A percentile compares a stretch with the other conserved stretches of the same genome.
phyloP scores from a whole-genome alignment of 2,113 vertebrate genomes.

The Cynopterus brachyotis region DNA sequence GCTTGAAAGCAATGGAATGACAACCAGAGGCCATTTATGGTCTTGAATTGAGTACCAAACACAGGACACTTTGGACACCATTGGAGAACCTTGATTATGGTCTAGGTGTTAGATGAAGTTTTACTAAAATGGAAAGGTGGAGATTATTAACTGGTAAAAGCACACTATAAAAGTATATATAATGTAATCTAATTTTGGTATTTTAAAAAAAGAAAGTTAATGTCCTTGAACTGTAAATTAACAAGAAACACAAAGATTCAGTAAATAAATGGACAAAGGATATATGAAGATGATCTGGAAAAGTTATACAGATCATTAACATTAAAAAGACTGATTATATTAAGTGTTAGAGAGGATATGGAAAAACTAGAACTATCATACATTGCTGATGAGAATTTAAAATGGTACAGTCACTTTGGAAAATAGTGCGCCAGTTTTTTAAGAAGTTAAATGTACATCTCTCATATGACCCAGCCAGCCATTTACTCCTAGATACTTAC shows the following conservation, averaged over 20 bases:
- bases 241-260: neutral
- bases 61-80: neutral
- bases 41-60: neutral
- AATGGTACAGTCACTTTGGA: neutral
- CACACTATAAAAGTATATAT: neutral
- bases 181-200: neutral
- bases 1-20: neutral
- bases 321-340: neutral
- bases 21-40: neutral
- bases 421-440: neutral
- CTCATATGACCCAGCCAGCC: neutral
- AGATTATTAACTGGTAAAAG: neutral
- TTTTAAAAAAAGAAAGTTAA: neutral
- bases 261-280: neutral
- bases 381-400: neutral
- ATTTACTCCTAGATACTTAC: neutral
- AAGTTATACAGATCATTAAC: neutral
- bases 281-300: neutral
- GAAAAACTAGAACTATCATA: neutral
- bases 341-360: neutral
- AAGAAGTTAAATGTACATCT: neutral
- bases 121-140: neutral
- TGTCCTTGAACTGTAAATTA: neutral
- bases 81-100: neutral
- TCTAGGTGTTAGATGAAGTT: neutral